Evolutionary conservation across 2,888 invertebrate genomes (phyloP), one percentile per base, ranked within the genome.

Genomic region (Oasisia sp.): DNA sequence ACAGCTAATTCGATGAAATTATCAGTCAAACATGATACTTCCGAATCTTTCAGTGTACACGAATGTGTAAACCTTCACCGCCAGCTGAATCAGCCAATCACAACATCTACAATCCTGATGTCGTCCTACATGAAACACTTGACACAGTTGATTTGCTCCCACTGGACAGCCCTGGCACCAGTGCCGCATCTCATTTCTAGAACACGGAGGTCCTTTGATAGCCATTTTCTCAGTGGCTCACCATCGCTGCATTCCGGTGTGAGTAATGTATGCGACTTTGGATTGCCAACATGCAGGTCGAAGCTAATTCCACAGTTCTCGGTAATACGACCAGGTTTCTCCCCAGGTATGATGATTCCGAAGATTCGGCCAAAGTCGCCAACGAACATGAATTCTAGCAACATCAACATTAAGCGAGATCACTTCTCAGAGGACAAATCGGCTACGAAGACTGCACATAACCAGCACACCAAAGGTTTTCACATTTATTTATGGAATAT

Each of bases 271-370:
- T 27, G 5, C 74, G 27, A 74, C 74, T n/a, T 27, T 74, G 74
- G 27, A 19, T 27, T 74, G 74, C 27, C 19, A 74, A 5, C n/a
- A 74, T 5, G 74, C 74, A 74, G 27, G 74, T 74, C 74, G n/a
- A 74, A 2, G 27, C 19, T 19, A 19, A 97, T 98, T 91, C 98
- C 98, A 0, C 97, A 97, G 94, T 98, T 98, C 96, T 97, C 98
- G 94, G 97, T 97, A 0, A 95, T 97, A 0, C 97, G 97, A 9
- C 97, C 97, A 95, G 98, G 98, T 5, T 97, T 98, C 94, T 97
- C 97, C 0, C 97, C 97, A 0, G 95, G 97, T 92, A 97, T 97
- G 95, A 97, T 98, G 97, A 96, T 97, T 8, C 94, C 95, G 89
- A 94, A 94, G 5, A 7, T 2, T n/a, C 74, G 1, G 74, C 74